Evolutionary conservation across 2,113 vertebrate species (phyloP), one percentile per base, ranked within the genome.

Genomic region (Brienomyrus brachyistius): DNA sequence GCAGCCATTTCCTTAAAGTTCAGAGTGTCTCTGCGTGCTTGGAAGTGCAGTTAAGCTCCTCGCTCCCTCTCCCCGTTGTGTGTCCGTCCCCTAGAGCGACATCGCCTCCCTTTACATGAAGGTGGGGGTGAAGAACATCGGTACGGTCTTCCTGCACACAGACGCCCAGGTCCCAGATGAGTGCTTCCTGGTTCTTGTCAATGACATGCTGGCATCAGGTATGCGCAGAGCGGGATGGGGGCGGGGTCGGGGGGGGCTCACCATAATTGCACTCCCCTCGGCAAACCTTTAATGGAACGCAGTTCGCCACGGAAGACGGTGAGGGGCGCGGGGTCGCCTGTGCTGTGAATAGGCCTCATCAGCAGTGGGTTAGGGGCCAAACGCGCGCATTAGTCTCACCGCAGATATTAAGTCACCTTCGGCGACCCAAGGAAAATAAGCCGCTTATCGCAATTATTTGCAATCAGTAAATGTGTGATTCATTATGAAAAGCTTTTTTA

Each of bases 381-480:
- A 94, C 93, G 74, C 94, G 96, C 94, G 95, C 96, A 97, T 97
- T 97, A 97, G 97, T 96, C 96, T 96, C 94, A 96, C 94, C 92
- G 96, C 96, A 97, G 96, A 95, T 96, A 94, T 96, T 95, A 96
- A 94, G 96, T 97, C 97, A 97, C 97, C 97, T 96, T 93, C 95
- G 95, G 91, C 96, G 96, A 97, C 98, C 97, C 95, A 94, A 94
- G 94, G 95, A 94, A 97, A 95, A 97, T 96, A 95, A 96, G 94
- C 96, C 96, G 97, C 96, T 97, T 97, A 98, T 97, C 95, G 95
- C 97, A 99, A 99, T 99, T 97, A 98, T 96, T 97, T 94, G 97
- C 97, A 99, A 99, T 99, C 98, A 99, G 97, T 96, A 97, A 97
- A 98, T 98, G 96, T 96, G 96, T 92, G 96, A 95, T 98, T 98